These are phyloP conservation scores for Pammene fasciana DNA, from an alignment of 2,888 invertebrate species.

Conservation along the genomic window DNA sequence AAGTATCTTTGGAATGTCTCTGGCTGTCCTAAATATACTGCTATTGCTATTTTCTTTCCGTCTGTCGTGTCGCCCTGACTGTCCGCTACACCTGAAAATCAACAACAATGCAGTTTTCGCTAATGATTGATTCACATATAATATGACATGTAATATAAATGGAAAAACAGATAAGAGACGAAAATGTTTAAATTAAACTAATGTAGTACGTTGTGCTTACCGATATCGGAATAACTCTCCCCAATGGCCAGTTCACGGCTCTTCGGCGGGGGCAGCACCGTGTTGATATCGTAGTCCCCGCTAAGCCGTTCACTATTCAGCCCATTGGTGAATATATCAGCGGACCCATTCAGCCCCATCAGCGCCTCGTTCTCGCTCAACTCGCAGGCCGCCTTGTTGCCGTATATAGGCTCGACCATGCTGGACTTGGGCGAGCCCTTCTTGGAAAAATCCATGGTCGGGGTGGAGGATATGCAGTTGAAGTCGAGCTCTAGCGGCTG, in stretches of 20 bases:
- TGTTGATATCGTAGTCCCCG: conserved; percentile 79
- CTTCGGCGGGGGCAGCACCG: conserved; percentile 78
- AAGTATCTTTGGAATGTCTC: conserved; percentile 89
- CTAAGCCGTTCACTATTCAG: conserved; percentile 71
- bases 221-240: conserved; percentile 81
- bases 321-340: conserved; percentile 76
- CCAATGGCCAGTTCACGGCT: conserved; percentile 79
- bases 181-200: too few relatives aligned
- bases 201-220: conserved; percentile 59
- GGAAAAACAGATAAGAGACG: too few relatives aligned
- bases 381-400: conserved; percentile 77
- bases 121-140: neutral
- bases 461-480: conserved; percentile 77
- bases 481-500: conserved; percentile 79
- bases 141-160: too few relatives aligned
- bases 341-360: conserved; percentile 70
- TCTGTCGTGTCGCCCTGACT: conserved; percentile 88
- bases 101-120: neutral
- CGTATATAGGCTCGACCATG: conserved; percentile 75
- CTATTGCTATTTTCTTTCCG: conserved; percentile 93
- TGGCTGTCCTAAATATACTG: conserved; percentile 93
- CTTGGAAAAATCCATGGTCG: conserved; percentile 74
- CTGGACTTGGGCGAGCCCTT: conserved; percentile 75
- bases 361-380: conserved; percentile 73
- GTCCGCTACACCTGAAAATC: conserved; percentile 77